Percentiles rank a stretch among this genome's conserved stretches.
Evolutionary conservation across 2,888 invertebrate genomes (phyloP).

Genomic region (Antheraea yamamai): DNA sequence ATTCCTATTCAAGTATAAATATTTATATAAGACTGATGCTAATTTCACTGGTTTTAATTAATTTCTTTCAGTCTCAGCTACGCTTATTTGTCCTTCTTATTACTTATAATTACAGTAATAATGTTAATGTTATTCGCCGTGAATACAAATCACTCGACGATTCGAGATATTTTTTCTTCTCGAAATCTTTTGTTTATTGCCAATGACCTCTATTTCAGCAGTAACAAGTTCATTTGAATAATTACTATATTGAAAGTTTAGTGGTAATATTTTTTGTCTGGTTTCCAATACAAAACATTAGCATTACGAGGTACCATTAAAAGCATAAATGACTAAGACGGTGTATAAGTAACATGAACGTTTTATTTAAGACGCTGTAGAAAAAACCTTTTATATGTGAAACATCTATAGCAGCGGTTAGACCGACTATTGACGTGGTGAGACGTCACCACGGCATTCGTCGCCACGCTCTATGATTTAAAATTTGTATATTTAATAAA

Average conservation of each 20-base stretch:
- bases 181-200: constrained; percentile 27
- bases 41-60: constrained; percentile 16
- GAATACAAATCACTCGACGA: constrained; percentile 14
- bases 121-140: constrained; percentile 24
- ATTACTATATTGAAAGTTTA: constrained; percentile 33
- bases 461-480: no score
- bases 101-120: constrained; percentile 33
- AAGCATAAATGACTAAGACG: background rate
- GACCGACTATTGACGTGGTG: no score
- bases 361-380: background rate
- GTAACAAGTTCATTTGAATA: constrained; percentile 35
- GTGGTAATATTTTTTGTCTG: background rate
- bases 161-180: constrained; percentile 18
- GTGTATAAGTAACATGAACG: background rate
- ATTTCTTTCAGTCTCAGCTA: constrained; percentile 13
- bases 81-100: constrained; percentile 30
- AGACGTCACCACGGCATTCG: no score
- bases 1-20: constrained; percentile 32
- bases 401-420: no score
- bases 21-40: constrained; percentile 28
- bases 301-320: background rate
- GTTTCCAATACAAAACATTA: background rate
- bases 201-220: constrained; percentile 29
- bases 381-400: background rate
- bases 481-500: no score